Base-by-base conservation (phyloP, 2,888 invertebrate genomes). In the Macrosiphum euphorbiae region DNA sequence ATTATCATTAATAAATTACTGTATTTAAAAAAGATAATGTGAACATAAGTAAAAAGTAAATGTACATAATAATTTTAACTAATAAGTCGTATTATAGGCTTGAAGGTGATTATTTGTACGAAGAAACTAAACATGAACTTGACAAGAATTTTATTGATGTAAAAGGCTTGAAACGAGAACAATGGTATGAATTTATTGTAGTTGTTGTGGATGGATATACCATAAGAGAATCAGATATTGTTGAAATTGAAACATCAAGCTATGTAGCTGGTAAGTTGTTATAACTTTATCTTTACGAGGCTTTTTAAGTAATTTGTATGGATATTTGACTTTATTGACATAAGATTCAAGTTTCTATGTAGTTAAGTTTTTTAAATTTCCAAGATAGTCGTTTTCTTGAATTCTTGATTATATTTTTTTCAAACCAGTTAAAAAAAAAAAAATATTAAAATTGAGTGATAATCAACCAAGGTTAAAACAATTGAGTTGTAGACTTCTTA, bases 141-240 rank as follows among this genome's bases (percentile, higher is more conserved):
- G 97, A 97, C 94, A 97, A 97, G 95, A 97, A 98, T 95, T 97
- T 96, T 95, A 97, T 97, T 92, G 96, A 97, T 94, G 96, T 99
- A 67, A 97, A 97, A 20, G 98, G 98, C 0, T 96, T 99, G 94
- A 97, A 97, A 95, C 98, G 98, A 0, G 98, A 98, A 26, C 97
- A 98, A 95, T 96, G 97, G 86, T 99, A 99, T 96, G 98, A 98
- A 95, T 97, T 99, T 95, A 97, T 97, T 95, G 97, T 99, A 2
- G 98, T 99, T 1, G 98, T 99, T 26, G 98, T 98, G 91, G 99
- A 99, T 96, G 98, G 98, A 0, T 96, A 96, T 41, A 97, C 97
- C 95, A 96, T 97, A 95, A 97, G 97, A 41, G 97, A 97, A 95
- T 98, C 98, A 95, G 97, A 97, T 94, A 95, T 96, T 4, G 97